Evolutionary conservation across 2,888 invertebrate species (phyloP).

Genomic region (Minunthozetes semirufus): DNA sequence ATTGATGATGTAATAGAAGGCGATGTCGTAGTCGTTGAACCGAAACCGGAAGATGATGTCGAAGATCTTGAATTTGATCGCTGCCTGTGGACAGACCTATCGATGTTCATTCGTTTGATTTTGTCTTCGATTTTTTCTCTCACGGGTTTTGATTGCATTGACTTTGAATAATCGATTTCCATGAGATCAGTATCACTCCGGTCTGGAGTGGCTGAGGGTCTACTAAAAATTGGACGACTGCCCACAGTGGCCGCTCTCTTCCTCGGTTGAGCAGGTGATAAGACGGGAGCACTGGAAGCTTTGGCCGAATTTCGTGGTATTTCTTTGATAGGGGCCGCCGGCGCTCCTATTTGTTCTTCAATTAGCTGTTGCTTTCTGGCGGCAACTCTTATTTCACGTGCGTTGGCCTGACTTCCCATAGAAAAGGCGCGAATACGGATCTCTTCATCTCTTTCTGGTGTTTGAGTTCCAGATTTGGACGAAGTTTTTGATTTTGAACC

Average conservation of each 20-base stretch:
- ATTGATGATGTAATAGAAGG: slow-evolving; percentile 9
- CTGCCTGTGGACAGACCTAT: not conserved
- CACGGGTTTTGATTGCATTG: not conserved
- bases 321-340: not conserved
- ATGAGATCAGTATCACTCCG: slow-evolving; percentile 57
- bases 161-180: slow-evolving; percentile 61
- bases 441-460: slow-evolving; percentile 34
- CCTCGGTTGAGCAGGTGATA: slow-evolving; percentile 22
- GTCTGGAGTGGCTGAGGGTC: not conserved
- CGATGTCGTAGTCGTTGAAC: slow-evolving; percentile 2
- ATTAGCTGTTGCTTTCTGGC: not conserved
- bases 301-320: not conserved
- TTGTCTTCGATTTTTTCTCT: not conserved
- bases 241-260: slow-evolving; percentile 28
- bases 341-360: not conserved
- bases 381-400: slow-evolving; percentile 42
- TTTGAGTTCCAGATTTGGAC: not conserved
- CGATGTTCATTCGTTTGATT: not conserved
- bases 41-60: not conserved
- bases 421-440: slow-evolving; percentile 65
- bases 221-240: not conserved
- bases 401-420: slow-evolving; percentile 59
- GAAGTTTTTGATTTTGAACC: not conserved
- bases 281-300: slow-evolving; percentile 31
- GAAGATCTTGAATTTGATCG: slow-evolving; percentile 1